Evolutionary conservation across 2,888 invertebrate genomes (phyloP), one percentile per base, ranked within the genome.

Genomic region (Papilio elwesi): DNA sequence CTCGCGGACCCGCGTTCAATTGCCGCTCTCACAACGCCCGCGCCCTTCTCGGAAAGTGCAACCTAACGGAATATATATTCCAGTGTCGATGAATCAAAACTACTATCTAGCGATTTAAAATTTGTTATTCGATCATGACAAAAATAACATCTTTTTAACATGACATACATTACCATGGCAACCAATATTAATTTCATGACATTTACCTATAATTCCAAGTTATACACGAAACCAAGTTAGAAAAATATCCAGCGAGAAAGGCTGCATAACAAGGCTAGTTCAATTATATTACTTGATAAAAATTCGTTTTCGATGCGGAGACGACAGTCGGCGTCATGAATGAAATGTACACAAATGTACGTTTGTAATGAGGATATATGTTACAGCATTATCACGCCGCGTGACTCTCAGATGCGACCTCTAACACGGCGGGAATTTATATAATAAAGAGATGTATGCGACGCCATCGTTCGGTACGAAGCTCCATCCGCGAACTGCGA

Each of bases 1-100:
- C 43, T 26, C 81, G 85, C 85, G 68, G 68, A 76, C 75, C 81
- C 79, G 83, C 81, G 82, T 81, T 83, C 80, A 84, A 84, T 85
- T 85, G 76, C 78, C 74, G 74, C 76, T 69, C 74, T 74, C 77
- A 74, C 75, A 38, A 59, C 57, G 38, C 70, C 73, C 74, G 76
- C 74, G 65, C 74, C 80, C 79, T 87, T 87, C 85, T 87, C 88
- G 88, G 88, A 90, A 89, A 90, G 90, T 90, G 89, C 89, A 89
- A 87, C 83, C 85, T 86, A 87, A 90, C 87, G 88, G 88, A 89
- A 87, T 88, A 84, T 81, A 26, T 26, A 64, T 13, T 64, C 6
- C 13, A 64, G 15, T 36, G 11, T 5, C 26, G 49, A 11, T 13
- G 8, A 26, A 49, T 64, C 26, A 64, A 64, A 64, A 16, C 49